Base-by-base conservation (phyloP, 2,113 vertebrate species). In the Chloebia gouldiae region DNA sequence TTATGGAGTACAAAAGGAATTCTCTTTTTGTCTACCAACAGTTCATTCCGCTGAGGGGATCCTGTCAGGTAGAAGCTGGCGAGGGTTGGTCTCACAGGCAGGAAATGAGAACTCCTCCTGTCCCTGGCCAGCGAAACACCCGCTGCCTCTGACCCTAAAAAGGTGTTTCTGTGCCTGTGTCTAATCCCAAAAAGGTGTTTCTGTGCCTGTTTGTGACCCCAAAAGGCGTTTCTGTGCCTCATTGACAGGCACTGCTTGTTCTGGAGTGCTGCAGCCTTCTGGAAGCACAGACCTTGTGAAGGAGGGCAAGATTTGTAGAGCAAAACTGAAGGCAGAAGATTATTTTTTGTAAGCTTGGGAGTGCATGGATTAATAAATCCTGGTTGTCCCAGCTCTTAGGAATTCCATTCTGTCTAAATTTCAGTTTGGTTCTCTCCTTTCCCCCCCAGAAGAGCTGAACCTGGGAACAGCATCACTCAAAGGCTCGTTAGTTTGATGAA, bases 401-500 rank as follows among this genome's bases (percentile, higher is more conserved):
- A 97, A 97, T 96, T 95, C 88, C 90, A 90, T 93, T 97, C 94
- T 82, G 90, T 87, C 97, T 97, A 96, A 96, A 96, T 97, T 97
- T 97, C 84, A 93, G 97, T 93, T 97, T 97, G 98, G 97, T 97
- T 98, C 97, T 97, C 96, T 96, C 73, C 95, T 54, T 65, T 89
- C 90, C 92, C 86, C 95, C 96, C 94, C 75, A 6, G 37, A 24
- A 96, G 97, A 96, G 73, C 71, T 86, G 95, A 96, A 88, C 78
- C 95, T 94, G 96, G 97, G 96, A 98, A 95, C 68, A 96, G 97
- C 97, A 96, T 98, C 97, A 89, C 96, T 98, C 97, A 97, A 54
- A 93, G 96, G 97, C 98, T 98, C 94, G 84, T 98, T 98, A 98
- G 97, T 97, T 98, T 98, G 98, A 98, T 97, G 95, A 98, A 98